Base-by-base conservation (phyloP, 2,797 vertebrate species). In the Acrossocheilus fasciatus region DNA sequence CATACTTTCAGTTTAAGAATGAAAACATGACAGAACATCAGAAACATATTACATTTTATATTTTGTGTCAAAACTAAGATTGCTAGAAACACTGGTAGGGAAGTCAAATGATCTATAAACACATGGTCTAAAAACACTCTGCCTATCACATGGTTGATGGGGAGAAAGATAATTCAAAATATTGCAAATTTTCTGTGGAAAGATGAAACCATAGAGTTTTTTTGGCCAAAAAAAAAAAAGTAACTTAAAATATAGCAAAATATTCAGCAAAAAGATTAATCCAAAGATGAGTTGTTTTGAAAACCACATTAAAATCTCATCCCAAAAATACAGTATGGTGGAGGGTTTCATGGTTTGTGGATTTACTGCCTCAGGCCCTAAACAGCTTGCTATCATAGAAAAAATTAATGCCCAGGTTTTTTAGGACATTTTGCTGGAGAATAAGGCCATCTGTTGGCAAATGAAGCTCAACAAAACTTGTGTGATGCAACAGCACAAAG, bases 381-480 rank as follows among this genome's bases (percentile, higher is more conserved):
- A 76, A 54, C 50, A 54, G 50, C 50, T 39, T 76, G 74, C 74
- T 54, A 8, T 76, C 18, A 36, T 23, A 54, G 18, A 76, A 10
- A 76, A 30, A 76, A 36, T 20, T 1, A 76, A 76, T 36, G 30
- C 20, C 50, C 50, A 54, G 47, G 34, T 77, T 77, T 75, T 39
- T 57, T 4, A 77, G 52, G 75, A 39, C 50, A 57, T 57, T 39
- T 62, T 62, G 14, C 39, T 79, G 36, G 54, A 62, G 54, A 79
- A 62, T 62, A 79, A 62, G 54, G 36, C 54, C 14, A 78, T 59
- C 23, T 70, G 12, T 59, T 78, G 36, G 76, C 76, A 59, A n/a
- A 23, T 78, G 23, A 78, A 57, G 54, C 36, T 43, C 54, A 79
- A 62, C 54, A 79, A 36, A 59, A 79, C 36, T 62, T 79, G 23